phyloP scores from a whole-genome alignment of 1,140 invertebrate species.

The Trachymyrmex septentrionalis region DNA sequence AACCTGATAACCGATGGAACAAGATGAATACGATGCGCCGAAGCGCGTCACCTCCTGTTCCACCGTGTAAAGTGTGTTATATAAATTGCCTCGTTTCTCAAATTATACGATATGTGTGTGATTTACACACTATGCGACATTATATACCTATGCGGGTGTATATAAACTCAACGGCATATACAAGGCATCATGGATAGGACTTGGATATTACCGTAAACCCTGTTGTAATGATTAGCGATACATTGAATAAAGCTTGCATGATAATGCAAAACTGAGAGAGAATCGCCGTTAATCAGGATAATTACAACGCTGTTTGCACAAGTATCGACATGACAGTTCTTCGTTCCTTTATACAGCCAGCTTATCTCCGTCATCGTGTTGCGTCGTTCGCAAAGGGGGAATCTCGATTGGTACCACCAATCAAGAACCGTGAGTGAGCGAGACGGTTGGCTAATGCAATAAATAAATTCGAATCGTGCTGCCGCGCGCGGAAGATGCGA shows the following conservation, averaged over 20 bases:
- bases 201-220: constrained; percentile 7
- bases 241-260: constrained; percentile 38
- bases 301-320: constrained; percentile 63
- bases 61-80: not conserved
- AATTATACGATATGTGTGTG: constrained; percentile 5
- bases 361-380: constrained; percentile 30
- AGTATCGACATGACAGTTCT: constrained; percentile 41
- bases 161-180: not conserved
- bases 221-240: constrained; percentile 52
- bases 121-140: constrained; percentile 7
- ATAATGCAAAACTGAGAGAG: constrained; percentile 41
- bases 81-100: constrained; percentile 30
- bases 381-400: constrained; percentile 65
- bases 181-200: not conserved
- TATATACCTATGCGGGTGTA: not conserved
- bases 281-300: constrained; percentile 67
- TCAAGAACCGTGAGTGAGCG: constrained; percentile 76
- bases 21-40: not conserved
- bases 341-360: constrained; percentile 33
- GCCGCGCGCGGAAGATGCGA: constrained; percentile 68
- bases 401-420: constrained; percentile 76
- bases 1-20: constrained; percentile 13
- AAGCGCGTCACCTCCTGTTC: not conserved
- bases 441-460: constrained; percentile 81
- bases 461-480: constrained; percentile 81